Evolutionary conservation across 2,113 vertebrate species (phyloP), one percentile per base, ranked within the genome.

Genomic region (Thomomys bottae): DNA sequence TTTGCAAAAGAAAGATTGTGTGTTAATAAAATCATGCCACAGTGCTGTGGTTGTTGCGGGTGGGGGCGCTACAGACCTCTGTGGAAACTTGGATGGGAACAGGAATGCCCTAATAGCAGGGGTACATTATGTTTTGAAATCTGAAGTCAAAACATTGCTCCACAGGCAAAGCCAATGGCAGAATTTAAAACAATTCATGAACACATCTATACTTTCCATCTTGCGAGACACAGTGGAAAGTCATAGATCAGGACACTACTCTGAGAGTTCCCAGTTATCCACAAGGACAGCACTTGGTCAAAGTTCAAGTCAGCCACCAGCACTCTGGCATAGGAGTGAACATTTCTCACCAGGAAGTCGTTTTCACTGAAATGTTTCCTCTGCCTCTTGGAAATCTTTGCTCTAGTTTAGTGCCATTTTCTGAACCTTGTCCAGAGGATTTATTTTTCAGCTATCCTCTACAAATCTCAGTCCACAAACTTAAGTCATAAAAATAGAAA

Each of bases 321-420:
- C 10, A 32, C 38, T 68, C 49, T 85, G 34, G 49, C 12, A 54
- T 63, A 67, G 83, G 26, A 90, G 78, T 38, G 61, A 82, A 61
- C 79, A 88, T 83, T 87, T 92, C 68, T 80, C 36, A 66, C 71
- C 12, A 88, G 45, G 66, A 94, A 94, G 73, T 83, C 57, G 92
- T 73, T 86, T 24, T 30, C 32, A 68, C 2, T 61, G 71, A 66
- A 85, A 89, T 88, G 79, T 32, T 91, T 32, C 79, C 6, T 77
- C 38, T 90, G 23, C 40, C 87, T 64, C 36, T 64, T n/a, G 6
- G 8, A n/a, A 79, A 61, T 4, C 24, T 85, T 45, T 45, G n/a
- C 36, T 28, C 49, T 64, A 40, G 20, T 80, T 40, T 84, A 78
- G 32, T 11, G 30, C 34, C 20, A 59, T 36, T 88, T 88, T 90